These are phyloP conservation scores for Phocoena sinus DNA, from an alignment of 2,113 vertebrate genomes.

Conservation along the genomic window DNA sequence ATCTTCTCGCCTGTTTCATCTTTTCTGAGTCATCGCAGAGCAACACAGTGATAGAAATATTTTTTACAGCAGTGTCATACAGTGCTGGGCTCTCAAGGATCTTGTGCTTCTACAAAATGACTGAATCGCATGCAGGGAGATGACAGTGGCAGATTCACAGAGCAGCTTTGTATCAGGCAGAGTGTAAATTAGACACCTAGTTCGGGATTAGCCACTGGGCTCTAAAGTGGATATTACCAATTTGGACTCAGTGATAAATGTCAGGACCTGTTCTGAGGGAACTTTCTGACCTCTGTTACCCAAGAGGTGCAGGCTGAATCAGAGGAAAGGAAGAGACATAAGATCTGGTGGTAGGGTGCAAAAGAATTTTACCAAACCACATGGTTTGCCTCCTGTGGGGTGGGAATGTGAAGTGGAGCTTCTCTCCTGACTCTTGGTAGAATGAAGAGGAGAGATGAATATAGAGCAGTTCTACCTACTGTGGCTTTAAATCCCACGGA, in stretches of 20 bases:
- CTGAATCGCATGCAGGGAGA: background rate
- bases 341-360: background rate
- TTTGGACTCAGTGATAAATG: background rate
- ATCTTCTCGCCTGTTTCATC: constrained; percentile 1
- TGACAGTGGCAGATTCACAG: background rate
- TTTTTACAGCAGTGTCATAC: background rate
- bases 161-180: background rate
- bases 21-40: constrained; percentile 22
- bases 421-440: background rate
- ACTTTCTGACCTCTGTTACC: background rate
- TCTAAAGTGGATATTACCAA: background rate
- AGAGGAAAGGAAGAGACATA: background rate
- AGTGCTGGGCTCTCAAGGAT: background rate
- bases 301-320: background rate
- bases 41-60: constrained; percentile 1
- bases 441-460: background rate
- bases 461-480: background rate
- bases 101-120: background rate
- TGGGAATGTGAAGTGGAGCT: background rate
- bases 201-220: background rate
- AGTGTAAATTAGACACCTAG: background rate
- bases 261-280: background rate
- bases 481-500: background rate
- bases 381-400: background rate
- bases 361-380: background rate